Evolutionary conservation across 2,113 vertebrate species (phyloP).

Genomic region (Heterotilapia buettikoferi): DNA sequence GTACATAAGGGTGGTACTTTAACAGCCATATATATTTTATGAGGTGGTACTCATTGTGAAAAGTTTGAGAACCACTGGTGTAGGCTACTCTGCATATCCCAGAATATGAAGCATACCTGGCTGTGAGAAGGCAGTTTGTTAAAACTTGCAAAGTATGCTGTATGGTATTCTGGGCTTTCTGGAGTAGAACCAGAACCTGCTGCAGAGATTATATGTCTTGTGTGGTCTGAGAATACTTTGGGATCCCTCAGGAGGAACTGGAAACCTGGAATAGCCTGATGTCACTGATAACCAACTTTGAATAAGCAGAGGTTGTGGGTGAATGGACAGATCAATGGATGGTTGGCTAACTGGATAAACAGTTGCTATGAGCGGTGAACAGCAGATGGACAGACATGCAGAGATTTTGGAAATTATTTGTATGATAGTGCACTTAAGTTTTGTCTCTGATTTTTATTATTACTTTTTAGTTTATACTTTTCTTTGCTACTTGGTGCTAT

Average conservation of each 20-base stretch:
- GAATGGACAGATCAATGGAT: not conserved
- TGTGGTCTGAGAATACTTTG: not conserved
- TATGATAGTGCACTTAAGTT: too few relatives aligned
- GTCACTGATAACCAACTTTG: not conserved
- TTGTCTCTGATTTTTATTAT: too few relatives aligned
- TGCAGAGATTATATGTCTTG: not conserved
- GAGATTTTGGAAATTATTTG: too few relatives aligned
- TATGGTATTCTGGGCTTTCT: not conserved
- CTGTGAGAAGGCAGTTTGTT: not conserved
- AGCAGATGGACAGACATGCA: too few relatives aligned
- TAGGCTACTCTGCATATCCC: not conserved
- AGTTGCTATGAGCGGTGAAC: too few relatives aligned
- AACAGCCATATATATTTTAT: too few relatives aligned
- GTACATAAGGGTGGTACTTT: too few relatives aligned
- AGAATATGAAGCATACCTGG: not conserved
- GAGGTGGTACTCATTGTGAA: too few relatives aligned
- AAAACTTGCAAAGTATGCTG: not conserved
- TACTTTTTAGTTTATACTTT: too few relatives aligned
- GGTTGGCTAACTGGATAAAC: too few relatives aligned
- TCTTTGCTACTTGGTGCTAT: too few relatives aligned
- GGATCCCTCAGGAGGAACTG: not conserved
- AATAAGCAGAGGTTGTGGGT: not conserved
- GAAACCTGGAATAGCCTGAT: not conserved
- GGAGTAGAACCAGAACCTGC: not conserved
- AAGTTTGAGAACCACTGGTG: not conserved